Conservation (phyloP, 1,140 invertebrate species). For the Vanessa tameamea region DNA sequence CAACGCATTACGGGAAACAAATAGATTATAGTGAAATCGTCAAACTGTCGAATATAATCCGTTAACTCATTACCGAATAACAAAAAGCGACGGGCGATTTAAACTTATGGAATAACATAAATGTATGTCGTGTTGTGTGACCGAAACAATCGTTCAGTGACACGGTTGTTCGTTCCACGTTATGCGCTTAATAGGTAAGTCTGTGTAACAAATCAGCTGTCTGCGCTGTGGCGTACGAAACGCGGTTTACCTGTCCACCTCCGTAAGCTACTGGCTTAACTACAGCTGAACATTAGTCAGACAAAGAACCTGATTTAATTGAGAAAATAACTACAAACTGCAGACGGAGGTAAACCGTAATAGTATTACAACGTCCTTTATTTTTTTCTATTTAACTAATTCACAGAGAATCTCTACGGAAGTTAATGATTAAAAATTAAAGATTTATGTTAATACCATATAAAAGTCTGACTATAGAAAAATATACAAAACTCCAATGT, state of each 20-base stretch:
- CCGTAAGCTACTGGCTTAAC: constrained; percentile 5
- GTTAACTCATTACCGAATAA: background rate
- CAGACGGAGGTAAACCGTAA: too few species aligned
- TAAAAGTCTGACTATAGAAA: too few species aligned
- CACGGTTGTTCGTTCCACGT: background rate
- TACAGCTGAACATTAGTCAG: background rate
- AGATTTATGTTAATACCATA: too few species aligned
- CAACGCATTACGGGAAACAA: background rate
- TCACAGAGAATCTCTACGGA: too few species aligned
- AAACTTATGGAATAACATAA: constrained; percentile 4
- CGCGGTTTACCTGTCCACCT: constrained; percentile 27
- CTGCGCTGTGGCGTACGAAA: constrained; percentile 16
- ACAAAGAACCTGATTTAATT: background rate
- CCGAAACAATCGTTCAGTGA: constrained; percentile 8
- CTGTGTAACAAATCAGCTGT: constrained; percentile 26
- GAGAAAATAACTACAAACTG: background rate
- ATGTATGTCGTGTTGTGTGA: background rate
- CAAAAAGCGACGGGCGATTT: background rate
- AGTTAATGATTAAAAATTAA: too few species aligned
- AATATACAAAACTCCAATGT: too few species aligned
- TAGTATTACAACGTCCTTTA: too few species aligned
- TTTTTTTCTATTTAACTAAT: too few species aligned
- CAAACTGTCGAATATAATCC: background rate
- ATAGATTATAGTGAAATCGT: background rate
- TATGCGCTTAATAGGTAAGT: background rate